phyloP scores from a whole-genome alignment of 2,888 invertebrate genomes.

The Endotricha flammealis region DNA sequence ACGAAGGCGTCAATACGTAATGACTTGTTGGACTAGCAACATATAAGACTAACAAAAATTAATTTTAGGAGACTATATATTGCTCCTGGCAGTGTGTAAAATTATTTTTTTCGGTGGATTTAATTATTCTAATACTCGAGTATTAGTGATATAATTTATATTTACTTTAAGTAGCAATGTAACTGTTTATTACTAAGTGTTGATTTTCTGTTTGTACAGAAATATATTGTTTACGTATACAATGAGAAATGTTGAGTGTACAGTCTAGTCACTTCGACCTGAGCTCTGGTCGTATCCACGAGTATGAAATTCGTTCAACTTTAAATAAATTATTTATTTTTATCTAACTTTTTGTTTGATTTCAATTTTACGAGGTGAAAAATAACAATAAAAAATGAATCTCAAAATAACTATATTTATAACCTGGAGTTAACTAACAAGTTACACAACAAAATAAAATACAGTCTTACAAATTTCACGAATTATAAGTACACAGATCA shows the following conservation, averaged over 20 bases:
- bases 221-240: conserved; percentile 67
- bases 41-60: conserved; percentile 69
- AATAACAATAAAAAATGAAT: conserved; percentile 35
- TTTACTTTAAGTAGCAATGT: conserved; percentile 71
- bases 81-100: conserved; percentile 65
- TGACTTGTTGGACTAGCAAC: conserved; percentile 53
- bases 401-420: conserved; percentile 76
- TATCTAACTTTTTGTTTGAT: conserved; percentile 52
- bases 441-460: conserved; percentile 74
- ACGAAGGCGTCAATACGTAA: conserved; percentile 40
- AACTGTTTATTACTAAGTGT: conserved; percentile 71
- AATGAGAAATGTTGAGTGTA: conserved; percentile 73
- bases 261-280: conserved; percentile 73
- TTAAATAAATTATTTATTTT: conserved; percentile 75
- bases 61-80: conserved; percentile 62
- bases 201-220: conserved; percentile 73
- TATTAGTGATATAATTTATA: conserved; percentile 73
- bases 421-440: conserved; percentile 71
- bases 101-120: conserved; percentile 73
- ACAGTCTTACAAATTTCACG: conserved; percentile 77
- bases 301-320: conserved; percentile 60
- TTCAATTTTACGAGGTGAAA: conserved; percentile 22
- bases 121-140: conserved; percentile 76
- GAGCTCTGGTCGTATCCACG: conserved; percentile 65
- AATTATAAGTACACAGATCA: conserved; percentile 72